Base-by-base conservation (phyloP, 2,888 invertebrate species). In the Pollenia angustigena region DNA sequence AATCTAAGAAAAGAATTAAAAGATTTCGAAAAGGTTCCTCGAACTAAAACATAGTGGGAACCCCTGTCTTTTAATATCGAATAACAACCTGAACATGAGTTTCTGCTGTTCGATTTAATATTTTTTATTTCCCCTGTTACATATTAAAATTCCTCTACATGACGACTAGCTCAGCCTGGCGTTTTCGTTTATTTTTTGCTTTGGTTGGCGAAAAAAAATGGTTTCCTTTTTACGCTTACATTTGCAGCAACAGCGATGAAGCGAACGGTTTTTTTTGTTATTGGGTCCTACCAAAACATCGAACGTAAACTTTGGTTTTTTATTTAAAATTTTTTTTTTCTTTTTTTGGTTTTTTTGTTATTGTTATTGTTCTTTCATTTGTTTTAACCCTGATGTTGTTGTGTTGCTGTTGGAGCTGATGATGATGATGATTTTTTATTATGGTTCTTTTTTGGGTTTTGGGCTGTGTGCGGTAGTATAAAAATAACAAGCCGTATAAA, bases 401-500 rank as follows among this genome's bases (percentile, higher is more conserved):
- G 46, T 72, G 23, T 23, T 23, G 40, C 14, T 46, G 80, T 40
- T 54, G 79, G 12, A 44, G 79, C 7, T 60, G 75, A 68, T 69
- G 82, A 66, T 32, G 83, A 64, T 11, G 78, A 78, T 83, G 64
- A 66, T 84, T 72, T 84, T 84, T 79, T 84, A 74, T 84, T 84
- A 74, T 79, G 66, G 52, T 74, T 83, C 72, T 78, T 56, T 56
- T 32, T 50, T 68, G 68, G 69, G 62, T 83, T 71, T 56, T 32
- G 32, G 32, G 32, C 64, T 71, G 78, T 82, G 84, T 84, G 83
- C 80, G 87, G 84, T 69, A 82, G 83, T 84, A 71, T 56, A 78
- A 76, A 81, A 87, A 87, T 84, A 87, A 84, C 84, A 81, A 87
- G 81, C 84, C 84, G 86, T 88, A 85, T 79, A 88, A 84, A 87